Percentiles rank a stretch among this genome's conserved stretches.
Conservation (phyloP, 2,113 vertebrate genomes). For the Clarias magur region DNA sequence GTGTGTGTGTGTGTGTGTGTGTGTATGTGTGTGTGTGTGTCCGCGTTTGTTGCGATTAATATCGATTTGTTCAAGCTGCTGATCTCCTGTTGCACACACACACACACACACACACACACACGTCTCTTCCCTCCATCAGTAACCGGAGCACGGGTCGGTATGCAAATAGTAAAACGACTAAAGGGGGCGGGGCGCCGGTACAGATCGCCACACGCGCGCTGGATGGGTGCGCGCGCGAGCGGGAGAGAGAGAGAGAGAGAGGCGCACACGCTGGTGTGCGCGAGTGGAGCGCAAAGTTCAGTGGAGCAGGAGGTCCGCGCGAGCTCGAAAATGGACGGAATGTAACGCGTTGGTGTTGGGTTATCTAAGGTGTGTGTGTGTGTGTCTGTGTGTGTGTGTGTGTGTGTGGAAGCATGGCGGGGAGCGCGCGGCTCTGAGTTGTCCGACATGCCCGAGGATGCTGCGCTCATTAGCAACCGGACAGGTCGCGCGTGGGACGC, state of each 20-base stretch:
- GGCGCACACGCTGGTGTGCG: too few species aligned
- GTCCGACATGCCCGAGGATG: conserved; percentile 72
- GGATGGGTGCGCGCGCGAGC: background rate
- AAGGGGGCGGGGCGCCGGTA: background rate
- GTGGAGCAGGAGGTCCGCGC: background rate
- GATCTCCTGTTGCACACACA: too few species aligned
- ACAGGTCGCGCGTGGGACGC: conserved; percentile 53
- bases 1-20: background rate
- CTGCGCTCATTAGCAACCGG: conserved; percentile 69
- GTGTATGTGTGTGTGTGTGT: conserved; percentile 4
- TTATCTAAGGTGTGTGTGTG: background rate
- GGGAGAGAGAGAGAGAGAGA: too few species aligned
- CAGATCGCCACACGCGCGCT: background rate
- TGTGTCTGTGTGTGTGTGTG: background rate
- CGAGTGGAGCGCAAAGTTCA: background rate
- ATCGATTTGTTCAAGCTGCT: too few species aligned
- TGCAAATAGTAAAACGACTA: background rate
- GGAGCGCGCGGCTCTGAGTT: conserved; percentile 8
- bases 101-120: background rate
- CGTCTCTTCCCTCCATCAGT: background rate
- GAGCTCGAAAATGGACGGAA: background rate
- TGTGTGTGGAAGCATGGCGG: background rate
- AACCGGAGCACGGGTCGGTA: background rate
- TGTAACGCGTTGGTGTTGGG: background rate
- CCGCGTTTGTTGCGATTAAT: background rate